Percentiles rank a stretch among this genome's conserved stretches.
These are phyloP conservation scores for Orthosia gothica DNA, from an alignment of 2,888 invertebrate species.

Conservation along the genomic window DNA sequence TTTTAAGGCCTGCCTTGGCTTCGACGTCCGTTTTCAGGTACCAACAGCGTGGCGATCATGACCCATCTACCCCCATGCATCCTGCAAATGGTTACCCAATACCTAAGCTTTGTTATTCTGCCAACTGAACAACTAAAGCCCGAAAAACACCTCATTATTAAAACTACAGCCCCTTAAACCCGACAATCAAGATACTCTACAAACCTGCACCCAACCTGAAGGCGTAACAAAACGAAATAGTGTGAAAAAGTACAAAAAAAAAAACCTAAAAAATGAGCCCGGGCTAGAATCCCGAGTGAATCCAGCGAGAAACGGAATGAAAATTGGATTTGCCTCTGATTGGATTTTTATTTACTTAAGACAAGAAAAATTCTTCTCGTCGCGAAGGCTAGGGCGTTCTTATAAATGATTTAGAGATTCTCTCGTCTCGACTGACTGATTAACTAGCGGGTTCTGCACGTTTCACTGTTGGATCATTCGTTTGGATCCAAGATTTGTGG, in stretches of 20 bases:
- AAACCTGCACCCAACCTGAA: conserved; percentile 55
- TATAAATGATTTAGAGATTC: conserved; percentile 88
- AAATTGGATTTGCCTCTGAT: conserved; percentile 91
- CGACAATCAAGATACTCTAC: conserved; percentile 51
- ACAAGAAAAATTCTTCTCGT: conserved; percentile 89
- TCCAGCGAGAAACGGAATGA: conserved; percentile 88
- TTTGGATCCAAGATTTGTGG: conserved; percentile 57
- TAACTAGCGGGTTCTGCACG: conserved; percentile 72
- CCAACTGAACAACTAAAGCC: neutral
- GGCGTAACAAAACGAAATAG: conserved; percentile 78
- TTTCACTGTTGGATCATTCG: conserved; percentile 54
- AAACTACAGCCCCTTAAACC: conserved; percentile 28
- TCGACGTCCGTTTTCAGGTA: no score
- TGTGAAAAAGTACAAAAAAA: conserved; percentile 84
- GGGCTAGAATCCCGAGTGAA: conserved; percentile 83
- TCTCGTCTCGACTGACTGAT: conserved; percentile 77
- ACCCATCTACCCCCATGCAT: no score
- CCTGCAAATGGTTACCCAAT: neutral
- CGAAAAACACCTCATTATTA: neutral
- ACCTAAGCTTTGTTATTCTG: neutral
- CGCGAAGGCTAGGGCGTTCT: conserved; percentile 79
- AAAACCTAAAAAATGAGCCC: conserved; percentile 81
- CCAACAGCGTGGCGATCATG: no score
- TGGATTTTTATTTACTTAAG: conserved; percentile 92
- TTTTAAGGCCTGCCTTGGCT: no score